Evolutionary conservation across 2,888 invertebrate genomes (phyloP).

Genomic region (Nesidiocoris tenuis): DNA sequence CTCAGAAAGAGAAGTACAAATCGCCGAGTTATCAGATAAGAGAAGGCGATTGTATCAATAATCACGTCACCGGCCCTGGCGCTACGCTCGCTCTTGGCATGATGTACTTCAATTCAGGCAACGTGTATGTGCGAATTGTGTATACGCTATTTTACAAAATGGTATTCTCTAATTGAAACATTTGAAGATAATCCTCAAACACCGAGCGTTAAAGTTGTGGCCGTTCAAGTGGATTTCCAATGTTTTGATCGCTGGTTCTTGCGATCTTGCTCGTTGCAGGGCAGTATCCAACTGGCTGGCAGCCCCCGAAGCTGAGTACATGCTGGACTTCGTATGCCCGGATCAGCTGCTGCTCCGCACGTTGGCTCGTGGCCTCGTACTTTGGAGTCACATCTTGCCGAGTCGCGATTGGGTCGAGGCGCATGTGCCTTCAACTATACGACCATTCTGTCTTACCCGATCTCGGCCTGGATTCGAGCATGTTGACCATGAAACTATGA

Average conservation of each 20-base stretch:
- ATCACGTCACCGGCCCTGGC: slow-evolving; percentile 94
- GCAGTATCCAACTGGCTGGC: slow-evolving; percentile 89
- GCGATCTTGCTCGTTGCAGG: slow-evolving; percentile 54
- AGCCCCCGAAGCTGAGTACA: slow-evolving; percentile 84
- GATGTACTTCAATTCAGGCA: slow-evolving; percentile 83
- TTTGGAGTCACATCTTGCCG: slow-evolving; percentile 85
- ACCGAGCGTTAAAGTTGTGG: too few species aligned
- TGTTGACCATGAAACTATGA: slow-evolving; percentile 90
- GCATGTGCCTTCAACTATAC: slow-evolving; percentile 75
- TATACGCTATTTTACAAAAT: too few species aligned
- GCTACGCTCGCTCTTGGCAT: slow-evolving; percentile 92
- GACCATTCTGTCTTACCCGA: slow-evolving; percentile 74
- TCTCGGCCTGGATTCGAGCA: slow-evolving; percentile 62
- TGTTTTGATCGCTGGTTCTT: too few species aligned
- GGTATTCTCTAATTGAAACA: too few species aligned
- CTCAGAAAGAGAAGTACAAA: slow-evolving; percentile 85
- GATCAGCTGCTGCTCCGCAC: slow-evolving; percentile 83
- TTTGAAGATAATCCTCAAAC: too few species aligned
- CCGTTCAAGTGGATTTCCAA: too few species aligned
- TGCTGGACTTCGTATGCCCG: slow-evolving; percentile 87
- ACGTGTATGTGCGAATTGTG: slow-evolving; percentile 60
- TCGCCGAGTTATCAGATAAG: slow-evolving; percentile 81
- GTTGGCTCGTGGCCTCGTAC: slow-evolving; percentile 76
- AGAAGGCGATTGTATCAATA: slow-evolving; percentile 87
- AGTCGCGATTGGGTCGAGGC: slow-evolving; percentile 78